Evolutionary conservation across 2,797 vertebrate species (phyloP), one percentile per base, ranked within the genome.

Genomic region (Lophura swinhoii): DNA sequence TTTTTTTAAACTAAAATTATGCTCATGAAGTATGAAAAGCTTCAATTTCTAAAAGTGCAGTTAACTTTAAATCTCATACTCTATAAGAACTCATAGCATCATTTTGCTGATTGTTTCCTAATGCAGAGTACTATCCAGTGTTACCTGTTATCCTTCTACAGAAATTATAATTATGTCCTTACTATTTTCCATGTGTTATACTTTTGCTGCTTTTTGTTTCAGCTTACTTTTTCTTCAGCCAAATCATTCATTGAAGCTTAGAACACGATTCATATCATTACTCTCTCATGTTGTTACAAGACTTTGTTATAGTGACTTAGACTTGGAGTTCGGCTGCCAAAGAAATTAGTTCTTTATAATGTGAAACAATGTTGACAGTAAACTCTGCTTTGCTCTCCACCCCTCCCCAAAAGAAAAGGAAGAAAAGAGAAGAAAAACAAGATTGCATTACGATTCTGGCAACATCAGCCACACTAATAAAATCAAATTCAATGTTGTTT

Each of bases 401-500:
- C 33, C 21, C 75, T 89, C 39, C 58, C 35, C 5, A 13, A 81
- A 91, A 96, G 86, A 79, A 46, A 93, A 93, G 88, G 73, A 95
- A 94, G 82, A 96, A 95, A 92, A 94, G 82, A 63, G 75, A 81
- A 95, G 91, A 89, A 97, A 96, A 97, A 96, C 95, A 94, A 96
- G 96, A 94, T 97, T 97, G 97, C 91, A 58, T 97, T 97, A 97
- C 94, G 95, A 97, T 97, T 97, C 96, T 97, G 97, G 97, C 97
- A 97, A 93, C 96, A 97, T 98, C 96, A 97, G 91, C 97, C 96
- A 90, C 97, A 94, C 97, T 97, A 98, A 97, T 98, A 98, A 98
- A 98, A 98, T 97, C 96, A 96, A 97, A 97, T 94, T 96, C 97
- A 97, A 94, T 97, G 97, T 97, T 98, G 96, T 97, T 98, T 98